Evolutionary conservation across 2,797 vertebrate species (phyloP).

Genomic region (Champsocephalus esox): DNA sequence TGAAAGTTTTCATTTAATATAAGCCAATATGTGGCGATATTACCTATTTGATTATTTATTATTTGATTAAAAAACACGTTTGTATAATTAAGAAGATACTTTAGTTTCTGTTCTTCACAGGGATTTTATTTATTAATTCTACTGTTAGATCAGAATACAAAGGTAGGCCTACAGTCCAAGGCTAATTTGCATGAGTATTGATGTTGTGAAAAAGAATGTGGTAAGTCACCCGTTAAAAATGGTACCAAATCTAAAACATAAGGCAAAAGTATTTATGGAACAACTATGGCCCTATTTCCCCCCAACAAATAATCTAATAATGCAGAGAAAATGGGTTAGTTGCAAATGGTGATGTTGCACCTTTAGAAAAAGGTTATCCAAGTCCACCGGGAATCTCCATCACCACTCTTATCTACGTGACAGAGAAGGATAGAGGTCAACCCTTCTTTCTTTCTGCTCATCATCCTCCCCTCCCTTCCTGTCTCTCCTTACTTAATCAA

Average conservation of each 20-base stretch:
- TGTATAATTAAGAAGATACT: not conserved
- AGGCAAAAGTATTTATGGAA: not conserved
- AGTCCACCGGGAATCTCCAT: constrained; percentile 55
- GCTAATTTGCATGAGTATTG: not conserved
- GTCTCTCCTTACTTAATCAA: constrained; percentile 65
- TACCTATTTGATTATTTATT: not conserved
- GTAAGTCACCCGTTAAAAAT: not conserved
- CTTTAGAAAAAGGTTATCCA: constrained; percentile 56
- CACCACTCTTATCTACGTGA: constrained; percentile 64
- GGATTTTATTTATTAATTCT: not conserved
- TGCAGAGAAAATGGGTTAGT: not conserved
- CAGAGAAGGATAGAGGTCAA: constrained; percentile 62
- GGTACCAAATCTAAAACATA: not conserved
- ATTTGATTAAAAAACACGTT: not conserved
- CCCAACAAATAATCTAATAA: not conserved
- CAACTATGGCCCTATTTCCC: not conserved
- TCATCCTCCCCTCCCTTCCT: constrained; percentile 58
- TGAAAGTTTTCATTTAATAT: not conserved
- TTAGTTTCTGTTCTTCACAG: not conserved
- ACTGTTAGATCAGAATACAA: not conserved
- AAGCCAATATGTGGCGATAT: not conserved
- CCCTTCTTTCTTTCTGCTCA: constrained; percentile 56
- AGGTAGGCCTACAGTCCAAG: not conserved
- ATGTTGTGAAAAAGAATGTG: not conserved
- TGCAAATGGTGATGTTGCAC: constrained; percentile 7